phyloP scores from a whole-genome alignment of 2,888 invertebrate species.

The Tuberolachnus salignus region DNA sequence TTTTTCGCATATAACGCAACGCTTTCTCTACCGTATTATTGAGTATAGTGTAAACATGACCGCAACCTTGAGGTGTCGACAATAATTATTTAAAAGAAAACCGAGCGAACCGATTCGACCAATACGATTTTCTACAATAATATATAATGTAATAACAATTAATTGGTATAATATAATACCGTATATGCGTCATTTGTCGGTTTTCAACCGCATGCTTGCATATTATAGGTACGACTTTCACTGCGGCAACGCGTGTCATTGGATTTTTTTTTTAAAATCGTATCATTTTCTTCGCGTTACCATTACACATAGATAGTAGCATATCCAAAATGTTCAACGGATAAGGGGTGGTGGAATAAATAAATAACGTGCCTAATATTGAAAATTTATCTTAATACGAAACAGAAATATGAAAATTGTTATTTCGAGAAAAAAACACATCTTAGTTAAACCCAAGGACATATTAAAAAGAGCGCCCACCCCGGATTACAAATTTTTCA shows the following conservation, averaged over 20 bases:
- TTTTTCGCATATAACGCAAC: constrained; percentile 10
- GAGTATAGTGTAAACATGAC: constrained; percentile 35
- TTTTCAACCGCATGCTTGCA: constrained; percentile 23
- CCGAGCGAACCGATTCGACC: constrained; percentile 17
- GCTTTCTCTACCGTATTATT: constrained; percentile 24
- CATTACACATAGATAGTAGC: not conserved
- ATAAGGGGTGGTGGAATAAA: too few species aligned
- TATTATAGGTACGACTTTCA: constrained; percentile 15
- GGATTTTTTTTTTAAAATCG: constrained; percentile 8
- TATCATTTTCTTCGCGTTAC: not conserved
- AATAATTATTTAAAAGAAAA: constrained; percentile 19
- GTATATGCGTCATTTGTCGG: constrained; percentile 1
- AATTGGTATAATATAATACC: not conserved
- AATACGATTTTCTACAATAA: not conserved
- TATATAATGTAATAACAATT: constrained; percentile 10
- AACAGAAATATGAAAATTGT: too few species aligned
- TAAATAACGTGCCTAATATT: too few species aligned
- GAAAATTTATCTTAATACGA: too few species aligned
- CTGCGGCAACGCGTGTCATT: constrained; percentile 8
- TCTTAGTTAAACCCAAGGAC: too few species aligned
- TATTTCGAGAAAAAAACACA: too few species aligned
- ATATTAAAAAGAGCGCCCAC: too few species aligned
- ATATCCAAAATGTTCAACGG: too few species aligned
- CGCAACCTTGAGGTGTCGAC: constrained; percentile 36
- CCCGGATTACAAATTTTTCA: too few species aligned